Evolutionary conservation across 2,888 invertebrate genomes (phyloP).

Genomic region (Teleogryllus oceanicus): DNA sequence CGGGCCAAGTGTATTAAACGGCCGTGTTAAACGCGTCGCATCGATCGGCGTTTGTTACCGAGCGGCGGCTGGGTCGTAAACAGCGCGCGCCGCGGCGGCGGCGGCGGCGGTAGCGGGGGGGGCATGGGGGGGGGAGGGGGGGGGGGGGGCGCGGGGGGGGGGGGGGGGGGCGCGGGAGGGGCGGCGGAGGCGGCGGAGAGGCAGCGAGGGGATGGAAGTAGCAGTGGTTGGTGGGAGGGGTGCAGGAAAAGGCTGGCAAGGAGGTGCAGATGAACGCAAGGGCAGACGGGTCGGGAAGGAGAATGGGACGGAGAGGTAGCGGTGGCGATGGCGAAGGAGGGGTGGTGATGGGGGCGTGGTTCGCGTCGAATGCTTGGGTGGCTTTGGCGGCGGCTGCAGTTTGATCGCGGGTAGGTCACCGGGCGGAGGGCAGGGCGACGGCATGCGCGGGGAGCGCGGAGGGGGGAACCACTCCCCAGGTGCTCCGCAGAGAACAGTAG

Average conservation of each 20-base stretch:
- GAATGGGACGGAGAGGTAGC: not conserved
- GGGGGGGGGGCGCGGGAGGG: no score
- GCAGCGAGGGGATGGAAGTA: not conserved
- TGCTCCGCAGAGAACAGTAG: not conserved
- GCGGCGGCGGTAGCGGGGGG: not conserved
- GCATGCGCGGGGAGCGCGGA: no score
- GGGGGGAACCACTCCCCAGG: not conserved
- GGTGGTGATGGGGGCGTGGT: not conserved
- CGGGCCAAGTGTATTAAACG: not conserved
- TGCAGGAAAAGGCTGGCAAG: no score
- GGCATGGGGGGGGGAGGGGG: not conserved
- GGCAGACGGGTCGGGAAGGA: not conserved
- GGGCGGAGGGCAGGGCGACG: no score
- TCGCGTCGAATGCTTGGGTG: not conserved
- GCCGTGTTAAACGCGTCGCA: not conserved
- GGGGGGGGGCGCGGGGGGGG: no score
- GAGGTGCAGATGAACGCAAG: no score
- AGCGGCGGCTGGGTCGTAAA: not conserved
- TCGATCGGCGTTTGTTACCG: constrained; percentile 5
- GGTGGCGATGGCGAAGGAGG: not conserved
- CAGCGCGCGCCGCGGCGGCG: not conserved
- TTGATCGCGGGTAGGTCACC: no score
- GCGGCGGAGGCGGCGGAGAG: no score
- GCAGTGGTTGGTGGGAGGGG: not conserved
- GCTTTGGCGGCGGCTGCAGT: not conserved